Conservation (phyloP, 1,140 invertebrate genomes). For the Nixonia krombeini region DNA sequence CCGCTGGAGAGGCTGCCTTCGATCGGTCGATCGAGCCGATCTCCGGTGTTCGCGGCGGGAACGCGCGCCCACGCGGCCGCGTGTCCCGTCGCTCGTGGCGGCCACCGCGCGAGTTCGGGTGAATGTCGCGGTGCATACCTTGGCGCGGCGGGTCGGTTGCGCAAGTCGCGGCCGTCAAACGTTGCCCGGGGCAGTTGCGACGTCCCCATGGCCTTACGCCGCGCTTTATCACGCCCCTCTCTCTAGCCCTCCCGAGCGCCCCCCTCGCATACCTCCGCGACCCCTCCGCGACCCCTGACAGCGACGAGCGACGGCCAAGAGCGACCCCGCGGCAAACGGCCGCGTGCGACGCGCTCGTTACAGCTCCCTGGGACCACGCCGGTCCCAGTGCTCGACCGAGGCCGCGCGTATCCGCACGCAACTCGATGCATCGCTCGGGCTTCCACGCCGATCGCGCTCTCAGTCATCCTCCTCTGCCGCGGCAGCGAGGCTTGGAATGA, state of each 20-base stretch:
- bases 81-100: background rate
- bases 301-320: background rate
- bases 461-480: too few species aligned
- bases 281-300: slow-evolving; percentile 3
- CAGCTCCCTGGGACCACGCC: slow-evolving; percentile 1
- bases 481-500: too few species aligned
- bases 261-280: background rate
- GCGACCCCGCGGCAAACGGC: slow-evolving; percentile 3
- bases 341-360: slow-evolving; percentile 6
- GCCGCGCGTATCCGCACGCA: slow-evolving; percentile 9
- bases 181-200: background rate
- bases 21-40: too few species aligned
- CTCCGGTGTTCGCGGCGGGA: too few species aligned
- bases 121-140: background rate
- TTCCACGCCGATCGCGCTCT: too few species aligned
- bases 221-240: background rate
- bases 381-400: slow-evolving; percentile 7
- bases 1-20: too few species aligned
- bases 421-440: too few species aligned
- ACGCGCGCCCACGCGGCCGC: too few species aligned
- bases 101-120: background rate
- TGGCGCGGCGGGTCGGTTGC: background rate
- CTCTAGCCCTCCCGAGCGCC: too few species aligned
- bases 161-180: slow-evolving; percentile 6
- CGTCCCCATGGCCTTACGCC: background rate